Evolutionary conservation across 2,113 vertebrate species (phyloP).

Genomic region (Plestiodon gilberti): DNA sequence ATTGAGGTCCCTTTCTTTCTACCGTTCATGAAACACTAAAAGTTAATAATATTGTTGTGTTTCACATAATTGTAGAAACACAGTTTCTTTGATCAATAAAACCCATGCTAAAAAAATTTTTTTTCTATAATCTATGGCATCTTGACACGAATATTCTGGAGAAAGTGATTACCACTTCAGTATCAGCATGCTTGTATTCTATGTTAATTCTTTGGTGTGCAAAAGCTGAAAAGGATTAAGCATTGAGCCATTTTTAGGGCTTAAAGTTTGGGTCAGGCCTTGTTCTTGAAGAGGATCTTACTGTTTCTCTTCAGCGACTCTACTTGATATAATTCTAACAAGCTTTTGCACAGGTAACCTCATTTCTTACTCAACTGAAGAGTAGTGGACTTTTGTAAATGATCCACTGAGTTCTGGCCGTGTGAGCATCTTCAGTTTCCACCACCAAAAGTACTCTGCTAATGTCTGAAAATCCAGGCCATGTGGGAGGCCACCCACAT

Average conservation of each 20-base stretch:
- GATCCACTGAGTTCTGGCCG: neutral
- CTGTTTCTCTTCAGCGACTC: too few relatives aligned
- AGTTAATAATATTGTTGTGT: rapidly evolving
- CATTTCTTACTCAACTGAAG: too few relatives aligned
- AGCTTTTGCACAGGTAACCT: too few relatives aligned
- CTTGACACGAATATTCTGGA: neutral
- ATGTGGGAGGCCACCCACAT: neutral
- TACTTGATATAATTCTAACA: too few relatives aligned
- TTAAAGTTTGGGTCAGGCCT: neutral
- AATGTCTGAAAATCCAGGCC: neutral
- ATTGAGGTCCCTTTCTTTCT: constrained; percentile 15
- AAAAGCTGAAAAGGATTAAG: neutral
- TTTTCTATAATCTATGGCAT: neutral
- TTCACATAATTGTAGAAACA: neutral
- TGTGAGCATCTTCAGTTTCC: neutral
- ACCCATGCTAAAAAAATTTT: neutral
- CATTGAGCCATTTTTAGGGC: neutral
- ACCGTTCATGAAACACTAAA: constrained; percentile 1
- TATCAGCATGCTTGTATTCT: neutral
- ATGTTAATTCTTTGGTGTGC: neutral
- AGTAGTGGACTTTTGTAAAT: neutral
- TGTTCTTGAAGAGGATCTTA: neutral
- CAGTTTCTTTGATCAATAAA: neutral
- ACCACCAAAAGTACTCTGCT: neutral
- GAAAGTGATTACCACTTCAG: neutral